Evolutionary conservation across 2,113 vertebrate species (phyloP).

Genomic region (Sapayoa aenigma): DNA sequence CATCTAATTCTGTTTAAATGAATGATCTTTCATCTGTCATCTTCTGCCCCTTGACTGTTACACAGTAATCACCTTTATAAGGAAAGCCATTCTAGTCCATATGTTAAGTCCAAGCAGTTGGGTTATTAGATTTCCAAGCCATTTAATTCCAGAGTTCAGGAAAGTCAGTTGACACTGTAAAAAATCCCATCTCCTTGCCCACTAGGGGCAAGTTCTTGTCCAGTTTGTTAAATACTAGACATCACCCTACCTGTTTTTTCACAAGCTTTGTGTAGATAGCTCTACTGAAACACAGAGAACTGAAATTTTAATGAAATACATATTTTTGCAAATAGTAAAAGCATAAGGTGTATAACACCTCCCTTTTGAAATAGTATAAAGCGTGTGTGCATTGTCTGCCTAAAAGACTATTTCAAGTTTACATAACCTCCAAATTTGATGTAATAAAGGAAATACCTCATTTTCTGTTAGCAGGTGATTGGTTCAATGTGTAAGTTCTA

Average conservation of each 20-base stretch:
- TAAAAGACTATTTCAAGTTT: neutral
- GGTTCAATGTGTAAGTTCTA: neutral
- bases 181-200: neutral
- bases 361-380: neutral
- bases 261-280: neutral
- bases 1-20: neutral
- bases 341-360: too few relatives aligned
- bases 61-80: neutral
- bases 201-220: neutral
- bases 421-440: neutral
- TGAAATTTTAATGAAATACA: rapidly evolving
- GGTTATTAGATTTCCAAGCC: neutral
- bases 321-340: neutral
- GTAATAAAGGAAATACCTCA: neutral
- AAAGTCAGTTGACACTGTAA: neutral
- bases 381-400: neutral
- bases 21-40: neutral
- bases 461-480: neutral
- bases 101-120: neutral
- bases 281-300: neutral
- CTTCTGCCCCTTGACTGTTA: neutral
- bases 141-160: neutral
- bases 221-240: neutral
- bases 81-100: neutral
- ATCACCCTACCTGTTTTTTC: neutral